Percentiles rank a stretch among this genome's conserved stretches.
phyloP scores from a whole-genome alignment of 2,113 vertebrate genomes.

The Nibea albiflora region DNA sequence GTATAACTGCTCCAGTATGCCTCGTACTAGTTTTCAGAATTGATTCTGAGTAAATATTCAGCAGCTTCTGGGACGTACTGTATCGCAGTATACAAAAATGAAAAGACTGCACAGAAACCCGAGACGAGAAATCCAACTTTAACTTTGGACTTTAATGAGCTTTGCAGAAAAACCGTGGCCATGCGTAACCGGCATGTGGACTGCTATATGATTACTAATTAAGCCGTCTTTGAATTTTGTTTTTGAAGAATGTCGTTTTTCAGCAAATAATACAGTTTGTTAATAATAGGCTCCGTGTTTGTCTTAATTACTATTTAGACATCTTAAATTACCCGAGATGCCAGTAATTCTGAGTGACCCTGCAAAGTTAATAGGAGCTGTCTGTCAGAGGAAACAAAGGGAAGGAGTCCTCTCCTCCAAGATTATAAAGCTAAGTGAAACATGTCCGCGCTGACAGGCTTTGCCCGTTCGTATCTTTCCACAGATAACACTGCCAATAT shows the following conservation, averaged over 20 bases:
- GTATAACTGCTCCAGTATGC: neutral
- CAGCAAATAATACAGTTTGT: neutral
- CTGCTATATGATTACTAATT: neutral
- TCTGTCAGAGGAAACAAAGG: neutral
- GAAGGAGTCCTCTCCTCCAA: neutral
- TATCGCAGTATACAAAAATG: neutral
- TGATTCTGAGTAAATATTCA: constrained; percentile 7
- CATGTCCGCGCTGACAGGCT: neutral
- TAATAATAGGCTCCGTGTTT: neutral
- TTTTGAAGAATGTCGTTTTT: neutral
- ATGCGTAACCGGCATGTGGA: neutral
- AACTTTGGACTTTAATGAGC: constrained; percentile 19
- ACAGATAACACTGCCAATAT: constrained; percentile 98
- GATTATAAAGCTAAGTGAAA: neutral
- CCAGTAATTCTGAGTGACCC: neutral
- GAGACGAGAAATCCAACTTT: neutral
- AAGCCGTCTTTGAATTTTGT: neutral
- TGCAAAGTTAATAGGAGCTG: neutral
- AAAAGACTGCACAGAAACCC: neutral
- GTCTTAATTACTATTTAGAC: neutral
- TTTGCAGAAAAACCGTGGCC: constrained; percentile 1
- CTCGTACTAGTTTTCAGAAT: neutral
- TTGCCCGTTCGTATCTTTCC: constrained; percentile 15
- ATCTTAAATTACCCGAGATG: neutral
- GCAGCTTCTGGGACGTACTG: neutral